Conservation (phyloP, 1,140 invertebrate species). For the Caerostris extrusa region DNA sequence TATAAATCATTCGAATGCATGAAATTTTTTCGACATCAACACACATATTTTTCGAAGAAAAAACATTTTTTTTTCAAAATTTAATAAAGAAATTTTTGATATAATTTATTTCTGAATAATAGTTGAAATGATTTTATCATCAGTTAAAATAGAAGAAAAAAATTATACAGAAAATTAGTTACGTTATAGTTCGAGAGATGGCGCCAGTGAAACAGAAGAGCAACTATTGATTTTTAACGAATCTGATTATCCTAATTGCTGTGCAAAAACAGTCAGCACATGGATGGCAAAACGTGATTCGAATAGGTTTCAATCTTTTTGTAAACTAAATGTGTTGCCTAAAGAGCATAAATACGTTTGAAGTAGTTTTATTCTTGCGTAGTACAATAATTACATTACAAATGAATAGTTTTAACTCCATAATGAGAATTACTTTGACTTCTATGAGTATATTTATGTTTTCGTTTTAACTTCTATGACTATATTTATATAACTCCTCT, state of each 20-base stretch:
- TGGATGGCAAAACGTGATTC: slow-evolving; percentile 42
- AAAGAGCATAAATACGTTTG: background rate
- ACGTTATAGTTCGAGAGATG: background rate
- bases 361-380: background rate
- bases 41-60: too few species aligned
- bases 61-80: too few species aligned
- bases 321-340: slow-evolving; percentile 13
- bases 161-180: too few species aligned
- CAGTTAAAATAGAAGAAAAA: too few species aligned
- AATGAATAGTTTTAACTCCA: background rate
- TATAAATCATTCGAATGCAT: too few species aligned
- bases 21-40: too few species aligned
- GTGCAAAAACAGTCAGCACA: slow-evolving; percentile 43
- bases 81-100: too few species aligned
- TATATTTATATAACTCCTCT: background rate
- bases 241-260: slow-evolving; percentile 47
- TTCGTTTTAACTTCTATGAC: background rate
- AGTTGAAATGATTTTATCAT: too few species aligned
- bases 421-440: background rate
- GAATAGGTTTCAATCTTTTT: background rate
- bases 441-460: background rate
- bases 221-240: slow-evolving; percentile 5
- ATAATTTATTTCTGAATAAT: too few species aligned
- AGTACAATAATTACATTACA: background rate
- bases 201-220: background rate